These are phyloP conservation scores for Pholis gunnellus DNA, from an alignment of 2,113 vertebrate genomes.

Conservation along the genomic window DNA sequence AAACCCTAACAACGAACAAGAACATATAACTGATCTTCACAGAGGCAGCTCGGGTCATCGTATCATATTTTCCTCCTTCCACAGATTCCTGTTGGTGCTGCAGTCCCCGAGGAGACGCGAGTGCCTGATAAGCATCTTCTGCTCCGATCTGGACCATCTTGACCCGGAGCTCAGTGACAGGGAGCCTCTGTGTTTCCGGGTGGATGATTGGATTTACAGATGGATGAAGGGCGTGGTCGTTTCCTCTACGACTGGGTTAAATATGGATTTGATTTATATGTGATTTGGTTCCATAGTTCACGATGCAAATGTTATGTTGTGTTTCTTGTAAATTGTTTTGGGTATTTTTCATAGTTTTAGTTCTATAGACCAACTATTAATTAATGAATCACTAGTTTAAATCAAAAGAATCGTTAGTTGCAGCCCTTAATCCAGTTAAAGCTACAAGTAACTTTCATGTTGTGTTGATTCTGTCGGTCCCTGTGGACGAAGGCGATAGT, in stretches of 20 bases:
- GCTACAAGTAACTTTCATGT: too few relatives aligned
- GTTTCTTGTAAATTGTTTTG: neutral
- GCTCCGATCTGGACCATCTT: constrained; percentile 62
- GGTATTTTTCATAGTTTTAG: neutral
- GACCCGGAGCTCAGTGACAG: constrained; percentile 56
- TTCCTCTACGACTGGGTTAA: constrained; percentile 44
- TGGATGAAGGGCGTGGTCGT: constrained; percentile 31
- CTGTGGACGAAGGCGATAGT: too few relatives aligned
- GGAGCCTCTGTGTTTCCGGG: constrained; percentile 50
- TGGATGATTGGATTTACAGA: constrained; percentile 32
- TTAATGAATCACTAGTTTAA: neutral
- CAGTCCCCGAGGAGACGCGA: constrained; percentile 51
- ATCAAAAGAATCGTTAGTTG: neutral
- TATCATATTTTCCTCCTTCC: constrained; percentile 30
- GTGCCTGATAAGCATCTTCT: constrained; percentile 70
- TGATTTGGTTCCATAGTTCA: constrained; percentile 13
- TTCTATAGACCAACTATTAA: neutral
- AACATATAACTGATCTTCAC: neutral
- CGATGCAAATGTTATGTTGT: neutral
- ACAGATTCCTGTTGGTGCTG: constrained; percentile 22
- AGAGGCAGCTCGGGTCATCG: neutral
- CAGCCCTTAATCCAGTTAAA: neutral
- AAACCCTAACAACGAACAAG: neutral
- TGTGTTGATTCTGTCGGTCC: too few relatives aligned
- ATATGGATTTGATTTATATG: constrained; percentile 26